These are phyloP conservation scores for Steinernema carpocapsae DNA, from an alignment of 2,888 invertebrate species.

Conservation along the genomic window DNA sequence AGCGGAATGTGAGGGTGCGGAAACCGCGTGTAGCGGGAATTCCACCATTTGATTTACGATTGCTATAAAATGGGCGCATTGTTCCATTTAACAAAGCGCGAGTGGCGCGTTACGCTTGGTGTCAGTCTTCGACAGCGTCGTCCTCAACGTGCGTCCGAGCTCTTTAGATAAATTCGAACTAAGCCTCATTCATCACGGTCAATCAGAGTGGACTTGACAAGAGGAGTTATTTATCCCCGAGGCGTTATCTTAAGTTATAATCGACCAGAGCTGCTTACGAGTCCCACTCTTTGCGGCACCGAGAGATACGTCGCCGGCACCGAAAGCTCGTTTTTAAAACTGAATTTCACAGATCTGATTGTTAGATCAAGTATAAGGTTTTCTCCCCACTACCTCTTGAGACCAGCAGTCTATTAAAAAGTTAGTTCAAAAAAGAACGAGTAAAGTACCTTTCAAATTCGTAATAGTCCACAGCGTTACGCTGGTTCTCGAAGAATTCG, in stretches of 20 bases:
- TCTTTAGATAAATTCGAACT: slow-evolving; percentile 18
- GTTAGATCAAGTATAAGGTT: no score
- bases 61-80: slow-evolving; percentile 18
- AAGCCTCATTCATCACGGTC: slow-evolving; percentile 21
- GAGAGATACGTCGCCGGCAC: not conserved
- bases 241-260: slow-evolving; percentile 1
- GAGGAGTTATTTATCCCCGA: not conserved
- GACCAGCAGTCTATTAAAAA: no score
- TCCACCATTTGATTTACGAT: not conserved
- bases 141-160: not conserved
- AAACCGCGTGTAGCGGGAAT: not conserved
- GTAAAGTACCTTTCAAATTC: slow-evolving; percentile 24
- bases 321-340: no score
- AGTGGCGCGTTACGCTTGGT: slow-evolving; percentile 19
- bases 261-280: not conserved
- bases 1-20: no score
- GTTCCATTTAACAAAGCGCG: slow-evolving; percentile 19
- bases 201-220: slow-evolving; percentile 2
- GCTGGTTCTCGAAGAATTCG: not conserved
- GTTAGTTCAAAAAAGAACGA: no score
- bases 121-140: slow-evolving; percentile 21
- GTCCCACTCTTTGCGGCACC: not conserved
- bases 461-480: slow-evolving; percentile 7
- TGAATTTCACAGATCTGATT: no score
- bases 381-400: no score